phyloP scores from a whole-genome alignment of 2,888 invertebrate species.

The Leptarthrus brevirostris region DNA sequence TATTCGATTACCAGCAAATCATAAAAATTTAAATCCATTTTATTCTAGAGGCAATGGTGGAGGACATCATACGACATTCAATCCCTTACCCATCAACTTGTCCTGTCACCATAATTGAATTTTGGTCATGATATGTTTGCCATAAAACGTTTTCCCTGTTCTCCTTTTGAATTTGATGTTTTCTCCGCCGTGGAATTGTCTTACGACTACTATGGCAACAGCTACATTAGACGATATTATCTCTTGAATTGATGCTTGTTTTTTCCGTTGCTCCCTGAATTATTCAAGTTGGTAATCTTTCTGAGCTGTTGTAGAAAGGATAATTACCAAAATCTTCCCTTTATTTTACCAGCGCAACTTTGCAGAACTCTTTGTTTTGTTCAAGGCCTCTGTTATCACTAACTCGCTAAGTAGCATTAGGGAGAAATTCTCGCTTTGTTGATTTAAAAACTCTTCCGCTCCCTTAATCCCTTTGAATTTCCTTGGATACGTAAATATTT shows the following conservation, averaged over 20 bases:
- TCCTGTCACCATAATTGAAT: slow-evolving; percentile 34
- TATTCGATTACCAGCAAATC: slow-evolving; percentile 36
- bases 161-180: slow-evolving; percentile 17
- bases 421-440: neutral
- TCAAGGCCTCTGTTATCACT: neutral
- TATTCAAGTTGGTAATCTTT: neutral
- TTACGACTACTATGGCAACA: neutral
- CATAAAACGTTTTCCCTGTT: slow-evolving; percentile 34
- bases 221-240: neutral
- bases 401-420: neutral
- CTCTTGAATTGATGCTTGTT: neutral
- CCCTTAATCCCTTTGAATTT: neutral
- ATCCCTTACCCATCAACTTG: neutral
- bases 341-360: neutral
- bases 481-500: neutral
- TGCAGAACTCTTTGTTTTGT: neutral
- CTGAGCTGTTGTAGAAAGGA: neutral
- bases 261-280: neutral
- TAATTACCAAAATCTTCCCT: slow-evolving; percentile 3
- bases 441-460: neutral
- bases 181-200: neutral
- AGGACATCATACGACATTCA: too few species aligned
- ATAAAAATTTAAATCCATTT: slow-evolving; percentile 42
- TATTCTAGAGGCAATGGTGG: too few species aligned
- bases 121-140: slow-evolving; percentile 16